These are phyloP conservation scores for Anthopleura sola DNA, from an alignment of 64 coral and sea anemone species.

Conservation along the genomic window DNA sequence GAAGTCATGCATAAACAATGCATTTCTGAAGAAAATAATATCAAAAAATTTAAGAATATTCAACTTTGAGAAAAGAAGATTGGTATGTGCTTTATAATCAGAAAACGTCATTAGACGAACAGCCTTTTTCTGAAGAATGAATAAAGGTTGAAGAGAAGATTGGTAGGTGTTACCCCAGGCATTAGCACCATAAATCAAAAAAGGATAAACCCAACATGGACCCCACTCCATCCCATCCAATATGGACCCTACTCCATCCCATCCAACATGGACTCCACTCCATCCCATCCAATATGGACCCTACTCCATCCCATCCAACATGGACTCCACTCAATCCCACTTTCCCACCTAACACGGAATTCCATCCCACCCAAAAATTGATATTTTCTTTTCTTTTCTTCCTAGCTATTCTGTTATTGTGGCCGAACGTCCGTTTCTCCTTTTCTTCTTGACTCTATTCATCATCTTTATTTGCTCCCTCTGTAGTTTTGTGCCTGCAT, in stretches of 20 bases:
- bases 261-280: not conserved
- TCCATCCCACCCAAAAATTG: not conserved
- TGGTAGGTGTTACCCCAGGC: too few species aligned
- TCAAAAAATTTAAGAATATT: too few species aligned
- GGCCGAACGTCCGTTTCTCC: slow-evolving; percentile 71
- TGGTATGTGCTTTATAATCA: too few species aligned
- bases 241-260: too few species aligned
- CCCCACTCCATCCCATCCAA: not conserved
- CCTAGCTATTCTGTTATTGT: slow-evolving; percentile 71
- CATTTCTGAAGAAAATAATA: too few species aligned
- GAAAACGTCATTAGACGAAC: too few species aligned
- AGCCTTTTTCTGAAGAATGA: too few species aligned
- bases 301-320: not conserved
- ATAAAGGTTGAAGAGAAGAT: too few species aligned
- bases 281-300: not conserved
- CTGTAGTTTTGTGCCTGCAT: slow-evolving; percentile 71
- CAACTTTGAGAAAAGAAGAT: too few species aligned
- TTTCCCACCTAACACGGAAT: not conserved
- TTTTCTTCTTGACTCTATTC: slow-evolving; percentile 55
- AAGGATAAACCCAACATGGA: not conserved
- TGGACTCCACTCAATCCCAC: not conserved
- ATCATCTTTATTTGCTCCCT: slow-evolving; percentile 69
- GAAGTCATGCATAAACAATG: too few species aligned
- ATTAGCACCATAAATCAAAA: too few species aligned
- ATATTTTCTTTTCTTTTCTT: not conserved